Base-by-base conservation (phyloP, 1,140 invertebrate species). In the Centruroides sculpturatus region DNA sequence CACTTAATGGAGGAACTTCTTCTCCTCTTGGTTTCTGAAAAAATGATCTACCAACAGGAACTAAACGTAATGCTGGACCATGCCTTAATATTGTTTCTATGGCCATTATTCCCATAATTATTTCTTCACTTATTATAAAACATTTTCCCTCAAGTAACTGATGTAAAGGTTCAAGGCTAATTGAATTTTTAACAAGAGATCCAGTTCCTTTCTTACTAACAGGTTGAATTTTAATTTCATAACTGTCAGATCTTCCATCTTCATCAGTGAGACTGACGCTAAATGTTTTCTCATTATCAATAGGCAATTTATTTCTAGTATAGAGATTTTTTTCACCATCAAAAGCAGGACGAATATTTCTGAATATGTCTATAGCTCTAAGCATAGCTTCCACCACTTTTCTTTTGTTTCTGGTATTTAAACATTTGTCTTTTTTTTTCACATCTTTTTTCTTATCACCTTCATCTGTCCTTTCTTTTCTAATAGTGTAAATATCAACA, bases 321-420 rank as follows among this genome's bases (percentile, higher is more conserved):
- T 53, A 63, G 35, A 63, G 35, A 60, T 63, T 63, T 54, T 59
- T 63, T 10, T 8, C 34, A 4, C 62, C 62, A 59, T 63, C 62
- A 54, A 56, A 63, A 2, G 59, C 62, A 7, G 57, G 58, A 57
- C 48, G 51, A 34, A 51, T 59, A 5, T 23, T 36, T 41, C 53
- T 10, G 3, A 59, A 34, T 3, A 3, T 5, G 5, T 55, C 59
- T 8, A 41, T 3, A 41, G 41, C 41, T 41, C 3, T 41, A 41
- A 41, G 5, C 41, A 41, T 41, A 41, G 41, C 41, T 41, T 41
- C 41, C 8, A 41, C 8, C 5, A 41, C 41, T 6, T 41, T 41
- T 41, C 41, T 41, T 41, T 41, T 41, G 8, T 41, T 5, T 41
- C 41, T 41, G 41, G 41, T 41, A 41, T 41, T 41, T 41, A 41